A percentile compares a stretch with the other conserved stretches of the same genome.
Evolutionary conservation across 1,140 invertebrate species (phyloP).

Genomic region (Rhopalosiphum padi): DNA sequence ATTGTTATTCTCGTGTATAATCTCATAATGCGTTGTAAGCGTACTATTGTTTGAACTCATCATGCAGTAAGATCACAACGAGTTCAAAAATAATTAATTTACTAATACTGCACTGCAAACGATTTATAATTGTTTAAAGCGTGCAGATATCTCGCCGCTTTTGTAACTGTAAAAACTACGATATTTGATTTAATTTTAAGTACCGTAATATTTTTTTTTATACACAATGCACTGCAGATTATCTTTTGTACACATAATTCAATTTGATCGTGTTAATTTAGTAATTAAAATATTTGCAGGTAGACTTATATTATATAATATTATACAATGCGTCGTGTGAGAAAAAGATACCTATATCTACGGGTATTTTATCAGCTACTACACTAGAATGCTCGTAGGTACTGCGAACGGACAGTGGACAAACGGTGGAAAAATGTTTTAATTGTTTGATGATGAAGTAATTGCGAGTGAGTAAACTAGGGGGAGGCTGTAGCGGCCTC

Average conservation of each 20-base stretch:
- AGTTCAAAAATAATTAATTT: constrained; percentile 12
- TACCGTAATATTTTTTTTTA: constrained; percentile 2
- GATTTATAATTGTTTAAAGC: not conserved
- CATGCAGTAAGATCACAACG: not conserved
- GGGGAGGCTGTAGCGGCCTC: too few relatives aligned
- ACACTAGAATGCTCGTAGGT: not conserved
- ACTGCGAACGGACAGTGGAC: not conserved
- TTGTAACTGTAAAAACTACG: not conserved
- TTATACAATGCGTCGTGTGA: not conserved
- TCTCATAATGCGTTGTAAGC: constrained; percentile 7
- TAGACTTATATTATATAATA: not conserved
- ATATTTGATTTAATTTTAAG: not conserved
- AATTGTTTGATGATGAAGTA: not conserved
- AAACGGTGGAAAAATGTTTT: not conserved
- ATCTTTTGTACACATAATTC: not conserved
- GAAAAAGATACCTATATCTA: not conserved
- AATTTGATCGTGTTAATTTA: not conserved
- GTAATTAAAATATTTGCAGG: not conserved
- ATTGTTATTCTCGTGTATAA: not conserved
- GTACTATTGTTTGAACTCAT: not conserved
- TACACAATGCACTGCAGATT: not conserved
- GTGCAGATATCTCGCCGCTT: not conserved
- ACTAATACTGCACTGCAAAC: not conserved
- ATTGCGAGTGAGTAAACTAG: not conserved
- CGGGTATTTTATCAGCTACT: not conserved